phyloP scores from a whole-genome alignment of 2,113 vertebrate species.

The Paramisgurnus dabryanus region DNA sequence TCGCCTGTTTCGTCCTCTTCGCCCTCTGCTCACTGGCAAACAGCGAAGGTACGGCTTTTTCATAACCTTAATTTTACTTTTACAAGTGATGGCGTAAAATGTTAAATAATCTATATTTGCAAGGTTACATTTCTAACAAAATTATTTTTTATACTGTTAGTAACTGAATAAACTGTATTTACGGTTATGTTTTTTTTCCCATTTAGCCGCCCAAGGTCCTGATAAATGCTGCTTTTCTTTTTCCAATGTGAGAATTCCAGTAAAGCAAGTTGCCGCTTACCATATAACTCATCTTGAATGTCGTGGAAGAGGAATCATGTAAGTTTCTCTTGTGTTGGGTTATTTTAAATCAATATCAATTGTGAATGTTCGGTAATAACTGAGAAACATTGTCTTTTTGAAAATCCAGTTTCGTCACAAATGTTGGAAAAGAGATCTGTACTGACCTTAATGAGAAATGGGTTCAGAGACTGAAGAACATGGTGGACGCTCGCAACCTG shows the following conservation, averaged over 20 bases:
- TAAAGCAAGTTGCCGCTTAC: not conserved
- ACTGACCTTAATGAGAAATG: not conserved
- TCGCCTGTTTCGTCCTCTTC: conserved; percentile 20
- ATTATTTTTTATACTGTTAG: too few relatives aligned
- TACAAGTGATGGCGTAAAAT: too few relatives aligned
- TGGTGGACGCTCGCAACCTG: not conserved
- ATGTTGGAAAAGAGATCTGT: not conserved
- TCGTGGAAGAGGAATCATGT: conserved; percentile 1
- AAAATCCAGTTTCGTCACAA: conserved; percentile 26
- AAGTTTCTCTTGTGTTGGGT: not conserved
- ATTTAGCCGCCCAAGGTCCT: conserved; percentile 27
- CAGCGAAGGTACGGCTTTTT: conserved; percentile 24
- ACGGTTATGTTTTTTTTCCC: not conserved
- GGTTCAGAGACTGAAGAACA: conserved; percentile 18
- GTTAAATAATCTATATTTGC: too few relatives aligned
- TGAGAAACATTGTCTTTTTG: not conserved
- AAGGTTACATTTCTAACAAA: too few relatives aligned
- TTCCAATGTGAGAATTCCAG: conserved; percentile 3
- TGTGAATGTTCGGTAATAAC: not conserved
- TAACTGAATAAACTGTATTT: not conserved
- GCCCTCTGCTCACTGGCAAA: conserved; percentile 22
- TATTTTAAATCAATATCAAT: not conserved
- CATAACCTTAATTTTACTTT: not conserved
- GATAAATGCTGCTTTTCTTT: conserved; percentile 42
- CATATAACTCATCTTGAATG: conserved; percentile 18